These are phyloP conservation scores for Drosophila bifasciata DNA, from an alignment of 1,140 invertebrate species.

Conservation along the genomic window DNA sequence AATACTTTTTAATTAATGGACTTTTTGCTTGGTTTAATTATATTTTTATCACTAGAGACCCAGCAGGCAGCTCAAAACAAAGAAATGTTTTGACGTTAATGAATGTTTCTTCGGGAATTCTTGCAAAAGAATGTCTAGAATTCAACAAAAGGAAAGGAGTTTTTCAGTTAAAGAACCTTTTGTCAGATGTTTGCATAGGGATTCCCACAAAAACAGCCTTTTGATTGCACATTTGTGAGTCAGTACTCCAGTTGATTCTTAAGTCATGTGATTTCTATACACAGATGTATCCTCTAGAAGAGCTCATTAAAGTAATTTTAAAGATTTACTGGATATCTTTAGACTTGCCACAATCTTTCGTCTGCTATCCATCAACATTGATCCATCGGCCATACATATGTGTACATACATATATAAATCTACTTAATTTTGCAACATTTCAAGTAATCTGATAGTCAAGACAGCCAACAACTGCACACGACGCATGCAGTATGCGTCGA, in stretches of 20 bases:
- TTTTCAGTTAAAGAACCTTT: too few species aligned
- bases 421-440: slow-evolving; percentile 47
- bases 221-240: too few species aligned
- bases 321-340: neutral
- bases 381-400: slow-evolving; percentile 28
- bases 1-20: slow-evolving; percentile 10
- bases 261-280: too few species aligned
- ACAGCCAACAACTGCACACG: slow-evolving; percentile 17
- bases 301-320: neutral
- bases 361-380: neutral
- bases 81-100: neutral
- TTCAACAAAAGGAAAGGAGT: neutral
- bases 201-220: too few species aligned
- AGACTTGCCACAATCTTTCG: neutral
- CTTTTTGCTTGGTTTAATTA: slow-evolving; percentile 14
- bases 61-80: neutral
- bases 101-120: too few species aligned
- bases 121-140: neutral
- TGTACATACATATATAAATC: slow-evolving; percentile 26
- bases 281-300: neutral
- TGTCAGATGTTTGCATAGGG: too few species aligned
- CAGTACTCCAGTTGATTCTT: too few species aligned
- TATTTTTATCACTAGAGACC: slow-evolving; percentile 1
- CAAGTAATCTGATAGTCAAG: slow-evolving; percentile 42
- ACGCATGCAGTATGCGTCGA: slow-evolving; percentile 5